Evolutionary conservation across 2,797 vertebrate genomes (phyloP), one percentile per base, ranked within the genome.

Genomic region (Microhierax caerulescens): DNA sequence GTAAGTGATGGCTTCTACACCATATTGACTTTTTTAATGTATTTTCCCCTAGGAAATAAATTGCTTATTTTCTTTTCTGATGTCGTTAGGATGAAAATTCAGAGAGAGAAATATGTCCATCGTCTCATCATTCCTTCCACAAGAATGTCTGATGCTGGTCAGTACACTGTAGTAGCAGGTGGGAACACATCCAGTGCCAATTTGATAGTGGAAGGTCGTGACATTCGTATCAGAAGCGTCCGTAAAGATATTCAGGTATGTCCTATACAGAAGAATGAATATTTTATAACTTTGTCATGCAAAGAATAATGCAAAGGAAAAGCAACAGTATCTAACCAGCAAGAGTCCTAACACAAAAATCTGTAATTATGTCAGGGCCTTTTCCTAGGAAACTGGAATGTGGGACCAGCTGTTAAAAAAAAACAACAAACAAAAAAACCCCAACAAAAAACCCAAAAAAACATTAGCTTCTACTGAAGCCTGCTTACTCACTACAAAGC

Each of bases 141-240:
- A 10, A 99, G 98, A 32, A 98, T 99, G 98, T 99, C 99, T 13
- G 99, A 99, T 61, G 98, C 99, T 7, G 99, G 99, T 15, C 98
- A 99, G 59, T 99, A 99, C 84, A 98, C 99, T 2, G 99, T 99
- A 78, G 99, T 99, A 65, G 99, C 99, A 24, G 99, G 99, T 27
- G 99, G 99, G 68, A 99, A 98, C 60, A 98, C 99, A 75, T 99
- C 99, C 47, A 99, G 98, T 50, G 99, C 99, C 78, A 98, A 98
- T 51, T 98, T 99, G 90, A 96, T 93, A 4, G 99, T 99, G 25
- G 99, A 99, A 98, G 99, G 99, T 74, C 98, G 99, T 39, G 99
- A 99, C 92, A 97, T 99, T 94, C 98, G 97, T 53, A 98, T 98
- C 86, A 98, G 96, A 95, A 98, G 93, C 15, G 3, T 95, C 47